These are phyloP conservation scores for Acleris laterana DNA, from an alignment of 2,888 invertebrate species.

Conservation along the genomic window DNA sequence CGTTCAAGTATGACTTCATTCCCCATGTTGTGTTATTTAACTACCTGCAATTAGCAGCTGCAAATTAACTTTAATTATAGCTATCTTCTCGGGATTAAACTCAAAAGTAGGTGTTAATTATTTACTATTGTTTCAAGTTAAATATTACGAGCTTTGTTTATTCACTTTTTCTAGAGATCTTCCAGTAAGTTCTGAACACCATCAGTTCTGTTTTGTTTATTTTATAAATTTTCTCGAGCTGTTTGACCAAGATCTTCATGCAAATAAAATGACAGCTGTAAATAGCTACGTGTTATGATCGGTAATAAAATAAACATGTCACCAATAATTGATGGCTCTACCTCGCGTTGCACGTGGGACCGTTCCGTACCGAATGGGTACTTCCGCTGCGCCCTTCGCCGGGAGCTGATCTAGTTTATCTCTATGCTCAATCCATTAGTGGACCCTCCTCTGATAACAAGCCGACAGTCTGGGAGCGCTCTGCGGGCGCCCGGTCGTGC, in stretches of 20 bases:
- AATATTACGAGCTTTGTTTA: too few species aligned
- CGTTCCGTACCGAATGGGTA: slow-evolving; percentile 59
- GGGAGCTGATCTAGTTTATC: slow-evolving; percentile 75
- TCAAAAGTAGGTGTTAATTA: neutral
- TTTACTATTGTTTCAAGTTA: neutral
- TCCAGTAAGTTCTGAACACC: too few species aligned
- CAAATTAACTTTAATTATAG: slow-evolving; percentile 5
- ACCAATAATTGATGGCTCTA: slow-evolving; percentile 13
- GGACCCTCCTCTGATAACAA: slow-evolving; percentile 72
- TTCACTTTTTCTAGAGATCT: too few species aligned
- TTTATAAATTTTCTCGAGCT: too few species aligned
- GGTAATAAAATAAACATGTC: slow-evolving; percentile 16
- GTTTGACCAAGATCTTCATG: too few species aligned
- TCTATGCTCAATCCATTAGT: slow-evolving; percentile 75
- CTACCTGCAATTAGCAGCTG: slow-evolving; percentile 7
- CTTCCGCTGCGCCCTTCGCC: slow-evolving; percentile 74
- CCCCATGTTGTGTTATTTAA: slow-evolving; percentile 14
- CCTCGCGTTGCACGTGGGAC: slow-evolving; percentile 45
- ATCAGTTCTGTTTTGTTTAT: too few species aligned
- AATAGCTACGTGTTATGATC: neutral
- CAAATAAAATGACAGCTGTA: neutral
- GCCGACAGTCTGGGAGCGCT: slow-evolving; percentile 60
- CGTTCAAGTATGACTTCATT: slow-evolving; percentile 11
- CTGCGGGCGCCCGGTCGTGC: slow-evolving; percentile 52
- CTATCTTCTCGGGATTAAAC: neutral